These are phyloP conservation scores for Drosophila pseudotalamancana DNA, from an alignment of 2,888 invertebrate genomes.

Conservation along the genomic window DNA sequence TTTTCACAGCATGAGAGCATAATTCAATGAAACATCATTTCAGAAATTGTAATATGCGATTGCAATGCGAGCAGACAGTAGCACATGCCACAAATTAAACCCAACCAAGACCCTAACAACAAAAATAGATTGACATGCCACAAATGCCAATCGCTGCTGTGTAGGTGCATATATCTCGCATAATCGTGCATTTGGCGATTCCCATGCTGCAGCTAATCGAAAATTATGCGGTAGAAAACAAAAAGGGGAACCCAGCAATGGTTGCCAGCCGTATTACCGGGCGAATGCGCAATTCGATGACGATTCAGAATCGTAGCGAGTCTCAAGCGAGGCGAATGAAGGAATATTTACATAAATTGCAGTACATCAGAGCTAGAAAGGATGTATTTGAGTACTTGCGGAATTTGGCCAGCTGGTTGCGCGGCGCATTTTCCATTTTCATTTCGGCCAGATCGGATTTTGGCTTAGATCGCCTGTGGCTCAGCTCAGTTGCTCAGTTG, in stretches of 20 bases:
- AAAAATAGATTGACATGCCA: constrained; percentile 6
- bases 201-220: constrained; percentile 10
- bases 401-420: neutral
- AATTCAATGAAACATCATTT: constrained; percentile 14
- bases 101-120: too few species aligned
- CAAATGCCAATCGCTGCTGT: constrained; percentile 24
- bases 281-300: constrained; percentile 41
- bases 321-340: constrained; percentile 63
- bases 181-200: neutral
- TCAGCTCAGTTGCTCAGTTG: neutral
- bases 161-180: neutral
- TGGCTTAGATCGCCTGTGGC: constrained; percentile 3
- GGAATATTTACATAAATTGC: constrained; percentile 78
- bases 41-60: constrained; percentile 21
- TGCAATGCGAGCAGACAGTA: constrained; percentile 16
- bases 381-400: constrained; percentile 10
- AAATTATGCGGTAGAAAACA: constrained; percentile 29
- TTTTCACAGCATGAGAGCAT: constrained; percentile 17
- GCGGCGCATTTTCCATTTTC: constrained; percentile 4
- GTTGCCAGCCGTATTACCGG: neutral
- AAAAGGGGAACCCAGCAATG: constrained; percentile 7
- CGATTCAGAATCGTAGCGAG: constrained; percentile 1
- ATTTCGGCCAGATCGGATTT: constrained; percentile 26
- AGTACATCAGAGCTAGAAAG: constrained; percentile 23
- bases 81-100: neutral